Conservation (phyloP, 2,113 vertebrate genomes). For the Pongo abelii region DNA sequence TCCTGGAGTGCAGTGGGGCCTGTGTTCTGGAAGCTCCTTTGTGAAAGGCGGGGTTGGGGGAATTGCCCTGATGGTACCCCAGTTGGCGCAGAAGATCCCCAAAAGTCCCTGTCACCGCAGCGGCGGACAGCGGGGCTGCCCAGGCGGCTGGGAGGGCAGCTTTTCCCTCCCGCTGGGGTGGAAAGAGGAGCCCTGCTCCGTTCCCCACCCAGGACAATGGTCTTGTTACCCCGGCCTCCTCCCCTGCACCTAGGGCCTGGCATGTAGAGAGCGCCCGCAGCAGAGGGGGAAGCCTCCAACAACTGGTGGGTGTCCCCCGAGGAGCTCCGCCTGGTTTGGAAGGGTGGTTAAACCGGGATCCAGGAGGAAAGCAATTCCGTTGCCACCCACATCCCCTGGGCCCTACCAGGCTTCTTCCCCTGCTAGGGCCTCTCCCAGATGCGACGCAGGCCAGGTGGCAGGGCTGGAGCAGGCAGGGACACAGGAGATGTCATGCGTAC, state of each 20-base stretch:
- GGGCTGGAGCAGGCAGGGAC: fast-evolving
- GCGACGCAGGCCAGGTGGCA: fast-evolving
- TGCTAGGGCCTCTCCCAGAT: fast-evolving
- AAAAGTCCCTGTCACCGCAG: background rate
- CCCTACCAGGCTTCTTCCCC: background rate
- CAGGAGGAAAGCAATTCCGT: no score
- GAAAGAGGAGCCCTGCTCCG: background rate
- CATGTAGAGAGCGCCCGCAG: fast-evolving
- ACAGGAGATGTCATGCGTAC: background rate
- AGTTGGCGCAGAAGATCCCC: background rate
- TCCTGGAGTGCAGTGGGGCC: slow-evolving; percentile 47
- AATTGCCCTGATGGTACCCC: background rate
- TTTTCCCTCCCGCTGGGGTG: background rate
- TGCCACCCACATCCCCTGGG: fast-evolving
- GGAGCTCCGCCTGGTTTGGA: no score
- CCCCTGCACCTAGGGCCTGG: background rate
- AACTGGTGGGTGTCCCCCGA: fast-evolving
- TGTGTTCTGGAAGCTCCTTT: slow-evolving; percentile 66
- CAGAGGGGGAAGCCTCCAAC: fast-evolving
- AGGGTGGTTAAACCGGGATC: background rate
- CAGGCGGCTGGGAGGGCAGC: fast-evolving
- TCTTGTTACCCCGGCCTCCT: no score
- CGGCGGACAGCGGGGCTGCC: background rate
- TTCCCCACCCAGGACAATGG: background rate
- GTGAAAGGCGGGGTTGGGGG: slow-evolving; percentile 8